Base-by-base conservation (phyloP, 2,888 invertebrate species). In the Andrena chrysosceles region DNA sequence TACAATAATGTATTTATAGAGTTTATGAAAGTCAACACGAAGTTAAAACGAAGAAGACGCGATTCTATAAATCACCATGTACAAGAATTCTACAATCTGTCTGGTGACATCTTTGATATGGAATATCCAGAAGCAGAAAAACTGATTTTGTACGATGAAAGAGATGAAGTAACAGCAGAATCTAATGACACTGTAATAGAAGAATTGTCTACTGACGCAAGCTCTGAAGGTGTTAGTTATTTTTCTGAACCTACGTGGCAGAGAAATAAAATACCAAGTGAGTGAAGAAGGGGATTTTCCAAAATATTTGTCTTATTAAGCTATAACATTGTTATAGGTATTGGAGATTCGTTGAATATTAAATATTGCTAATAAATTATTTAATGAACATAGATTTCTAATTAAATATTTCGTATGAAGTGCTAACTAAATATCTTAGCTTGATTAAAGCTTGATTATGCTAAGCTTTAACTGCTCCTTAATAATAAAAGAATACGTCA, bases 201-300 rank as follows among this genome's bases (percentile, higher is more conserved):
- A 54, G 81, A 85, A 72, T 64, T 83, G 52, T 68, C 77, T 0
- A 82, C 79, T 31, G 87, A 84, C 49, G 89, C 90, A 7, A 91
- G 93, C 84, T 86, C 90, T n/a, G 94, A 94, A 16, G 93, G 93
- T 54, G 87, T 94, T 68, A 94, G 94, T 26, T 95, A 95, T 88
- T 95, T 95, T 85, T 94, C 93, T 68, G 95, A 94, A 81, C 92
- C 93, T 0, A 93, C 93, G 1, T 95, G 95, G 95, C 93, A 94
- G 66, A 85, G 85, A 66, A 87, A 89, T 35, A 87, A 81, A 72
- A 75, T 86, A 60, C 81, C 88, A 5, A 90, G 91, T 91, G 82
- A 86, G 85, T 33, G 13, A 26, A 56, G 35, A 62, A 52, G n/a
- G n/a, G 16, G 16, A 64, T 64, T n/a, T 64, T 54, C 16, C 1